Percentiles rank a stretch among this genome's conserved stretches.
Evolutionary conservation across 92 coral and sea anemone species (phyloP).

Genomic region (Zoanthus sansibaricus): DNA sequence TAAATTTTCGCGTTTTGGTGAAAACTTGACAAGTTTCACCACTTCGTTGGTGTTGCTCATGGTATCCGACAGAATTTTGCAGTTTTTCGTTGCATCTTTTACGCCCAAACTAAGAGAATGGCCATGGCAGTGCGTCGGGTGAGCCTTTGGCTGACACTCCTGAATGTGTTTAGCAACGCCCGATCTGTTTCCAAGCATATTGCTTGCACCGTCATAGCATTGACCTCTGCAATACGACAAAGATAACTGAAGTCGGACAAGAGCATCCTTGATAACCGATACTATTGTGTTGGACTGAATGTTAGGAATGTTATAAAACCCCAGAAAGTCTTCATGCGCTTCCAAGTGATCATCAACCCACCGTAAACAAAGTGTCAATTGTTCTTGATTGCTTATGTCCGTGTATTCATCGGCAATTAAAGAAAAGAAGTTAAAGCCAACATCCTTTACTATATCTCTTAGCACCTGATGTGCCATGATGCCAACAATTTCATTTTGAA

Average conservation of each 20-base stretch:
- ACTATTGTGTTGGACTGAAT: constrained; percentile 50
- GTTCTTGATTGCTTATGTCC: constrained; percentile 45
- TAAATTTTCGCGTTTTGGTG: constrained; percentile 61
- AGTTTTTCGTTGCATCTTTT: constrained; percentile 65
- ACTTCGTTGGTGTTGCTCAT: constrained; percentile 65
- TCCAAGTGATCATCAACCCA: constrained; percentile 52
- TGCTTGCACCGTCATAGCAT: constrained; percentile 58
- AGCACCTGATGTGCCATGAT: constrained; percentile 44
- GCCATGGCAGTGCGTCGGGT: constrained; percentile 69
- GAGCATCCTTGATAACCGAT: constrained; percentile 51
- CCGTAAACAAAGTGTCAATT: constrained; percentile 48
- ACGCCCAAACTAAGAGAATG: constrained; percentile 54
- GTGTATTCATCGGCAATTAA: constrained; percentile 36
- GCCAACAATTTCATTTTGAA: constrained; percentile 36
- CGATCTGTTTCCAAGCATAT: constrained; percentile 50
- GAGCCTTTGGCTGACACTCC: constrained; percentile 68
- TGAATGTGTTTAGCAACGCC: constrained; percentile 57
- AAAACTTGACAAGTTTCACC: constrained; percentile 63
- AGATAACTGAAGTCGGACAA: constrained; percentile 46
- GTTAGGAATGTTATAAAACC: constrained; percentile 50
- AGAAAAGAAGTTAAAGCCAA: constrained; percentile 44
- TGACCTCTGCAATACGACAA: constrained; percentile 44
- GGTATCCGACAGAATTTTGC: constrained; percentile 62
- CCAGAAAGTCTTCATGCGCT: constrained; percentile 46
- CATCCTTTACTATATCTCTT: constrained; percentile 37